These are phyloP conservation scores for Diachasmimorpha longicaudata DNA, from an alignment of 1,140 invertebrate species.

Conservation along the genomic window DNA sequence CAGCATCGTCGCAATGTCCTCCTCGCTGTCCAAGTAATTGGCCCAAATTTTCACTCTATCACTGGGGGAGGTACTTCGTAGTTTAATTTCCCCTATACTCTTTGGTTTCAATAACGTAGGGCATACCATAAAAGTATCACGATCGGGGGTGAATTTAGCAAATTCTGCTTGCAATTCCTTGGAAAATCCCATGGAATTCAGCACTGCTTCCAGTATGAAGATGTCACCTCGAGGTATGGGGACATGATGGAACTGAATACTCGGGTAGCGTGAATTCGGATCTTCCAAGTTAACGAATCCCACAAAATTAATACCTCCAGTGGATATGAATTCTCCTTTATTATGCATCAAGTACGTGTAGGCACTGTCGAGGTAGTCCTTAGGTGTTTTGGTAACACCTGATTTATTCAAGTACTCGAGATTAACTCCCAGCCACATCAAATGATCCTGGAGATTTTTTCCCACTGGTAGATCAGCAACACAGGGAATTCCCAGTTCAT, in stretches of 20 bases:
- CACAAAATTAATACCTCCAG: conserved; percentile 64
- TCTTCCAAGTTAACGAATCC: conserved; percentile 64
- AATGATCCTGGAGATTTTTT: conserved; percentile 76
- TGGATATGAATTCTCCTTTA: conserved; percentile 58
- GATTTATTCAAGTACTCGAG: conserved; percentile 64
- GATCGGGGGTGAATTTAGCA: conserved; percentile 55
- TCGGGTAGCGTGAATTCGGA: conserved; percentile 59
- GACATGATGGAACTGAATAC: conserved; percentile 65
- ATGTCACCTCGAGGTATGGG: conserved; percentile 69
- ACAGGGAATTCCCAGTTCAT: conserved; percentile 70
- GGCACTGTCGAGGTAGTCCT: conserved; percentile 36
- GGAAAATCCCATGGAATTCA: conserved; percentile 56
- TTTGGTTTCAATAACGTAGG: conserved; percentile 65
- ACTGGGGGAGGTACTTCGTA: conserved; percentile 72
- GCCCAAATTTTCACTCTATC: conserved; percentile 82
- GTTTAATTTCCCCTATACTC: conserved; percentile 73
- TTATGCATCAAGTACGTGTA: conserved; percentile 63
- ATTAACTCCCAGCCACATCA: conserved; percentile 70
- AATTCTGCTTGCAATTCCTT: conserved; percentile 53
- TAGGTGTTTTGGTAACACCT: conserved; percentile 40
- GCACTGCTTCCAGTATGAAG: conserved; percentile 51
- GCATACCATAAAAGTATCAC: conserved; percentile 62
- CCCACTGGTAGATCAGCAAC: conserved; percentile 75
- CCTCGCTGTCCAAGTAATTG: conserved; percentile 75
- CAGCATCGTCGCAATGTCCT: conserved; percentile 70